Base-by-base conservation (phyloP, 2,113 vertebrate species). In the Aramus guarauna region DNA sequence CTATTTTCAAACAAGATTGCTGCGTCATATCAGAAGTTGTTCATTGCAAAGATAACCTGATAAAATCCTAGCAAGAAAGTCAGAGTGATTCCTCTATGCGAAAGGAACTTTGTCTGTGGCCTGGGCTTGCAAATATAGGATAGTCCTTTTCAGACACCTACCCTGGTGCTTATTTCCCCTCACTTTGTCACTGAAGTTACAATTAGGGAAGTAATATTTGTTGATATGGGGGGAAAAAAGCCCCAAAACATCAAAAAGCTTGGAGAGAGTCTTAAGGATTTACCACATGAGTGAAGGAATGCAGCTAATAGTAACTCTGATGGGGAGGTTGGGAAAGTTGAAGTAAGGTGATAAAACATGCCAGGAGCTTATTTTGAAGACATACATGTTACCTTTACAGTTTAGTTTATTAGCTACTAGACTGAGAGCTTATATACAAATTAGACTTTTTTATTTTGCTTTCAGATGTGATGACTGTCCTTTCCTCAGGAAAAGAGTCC, bases 61-160 rank as follows among this genome's bases (percentile, higher is more conserved):
- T 56, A 48, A 79, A 92, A 79, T 48, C 12, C 20, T 81, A 36
- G 11, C 29, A 15, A 67, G 23, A 29, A 84, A 74, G 16, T 79
- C 16, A 7, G 48, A 62, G 27, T 0, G 0, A 29, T 43, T 67
- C 4, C 7, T 74, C 5, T 55, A 2, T 43, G n/a, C 20, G 20
- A 34, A 78, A 85, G 20, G 17, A 89, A 8, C 26, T 68, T 73
- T 43, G 3, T 56, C 26, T 76, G 41, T 43, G 34, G 16, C 32
- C 37, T 48, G 12, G 39, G 36, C 11, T 58, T 85, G 59, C 37
- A 53, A 62, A 76, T 23, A 15, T 37, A 26, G 30, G 23, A 21
- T 12, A 26, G 14, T 34, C 21, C 21, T 92, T 77, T 81, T 55
- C 29, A 78, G 52, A 27, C 22, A 58, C 5, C 47, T 69, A 26